phyloP scores from a whole-genome alignment of 2,797 vertebrate species.

The Sorex maritimensis region DNA sequence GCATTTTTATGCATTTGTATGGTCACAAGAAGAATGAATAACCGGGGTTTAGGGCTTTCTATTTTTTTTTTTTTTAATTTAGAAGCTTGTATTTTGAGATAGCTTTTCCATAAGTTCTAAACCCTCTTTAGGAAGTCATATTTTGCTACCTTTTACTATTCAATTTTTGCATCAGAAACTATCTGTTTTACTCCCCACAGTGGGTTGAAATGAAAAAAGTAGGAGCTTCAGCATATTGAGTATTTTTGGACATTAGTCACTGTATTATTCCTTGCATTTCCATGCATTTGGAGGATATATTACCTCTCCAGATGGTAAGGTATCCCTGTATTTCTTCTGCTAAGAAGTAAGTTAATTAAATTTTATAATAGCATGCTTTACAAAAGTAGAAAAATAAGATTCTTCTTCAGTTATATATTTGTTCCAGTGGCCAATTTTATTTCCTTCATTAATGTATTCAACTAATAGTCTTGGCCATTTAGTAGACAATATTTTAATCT shows the following conservation, averaged over 20 bases:
- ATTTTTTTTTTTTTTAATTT: too few species aligned
- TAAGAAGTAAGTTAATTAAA: background rate
- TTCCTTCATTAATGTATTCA: conserved; percentile 40
- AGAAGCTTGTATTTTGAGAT: background rate
- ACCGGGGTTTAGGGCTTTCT: background rate
- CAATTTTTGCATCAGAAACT: conserved; percentile 8
- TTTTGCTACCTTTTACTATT: background rate
- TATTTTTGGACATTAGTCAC: background rate
- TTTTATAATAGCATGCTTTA: background rate
- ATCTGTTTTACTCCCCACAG: background rate
- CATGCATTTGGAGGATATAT: too few species aligned
- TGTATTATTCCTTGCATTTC: conserved; percentile 5
- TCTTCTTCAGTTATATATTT: background rate
- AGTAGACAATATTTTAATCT: background rate
- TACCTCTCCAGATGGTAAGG: background rate
- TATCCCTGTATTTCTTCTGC: background rate
- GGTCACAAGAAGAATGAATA: background rate
- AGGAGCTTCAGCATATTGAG: background rate
- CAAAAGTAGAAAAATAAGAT: background rate
- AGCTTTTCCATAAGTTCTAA: background rate
- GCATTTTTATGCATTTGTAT: background rate
- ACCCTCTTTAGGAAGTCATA: background rate
- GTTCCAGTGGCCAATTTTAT: background rate
- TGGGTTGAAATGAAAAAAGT: conserved; percentile 1
- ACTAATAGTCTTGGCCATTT: background rate